These are phyloP conservation scores for Rafetus swinhoei DNA, from an alignment of 2,113 vertebrate species.

Conservation along the genomic window DNA sequence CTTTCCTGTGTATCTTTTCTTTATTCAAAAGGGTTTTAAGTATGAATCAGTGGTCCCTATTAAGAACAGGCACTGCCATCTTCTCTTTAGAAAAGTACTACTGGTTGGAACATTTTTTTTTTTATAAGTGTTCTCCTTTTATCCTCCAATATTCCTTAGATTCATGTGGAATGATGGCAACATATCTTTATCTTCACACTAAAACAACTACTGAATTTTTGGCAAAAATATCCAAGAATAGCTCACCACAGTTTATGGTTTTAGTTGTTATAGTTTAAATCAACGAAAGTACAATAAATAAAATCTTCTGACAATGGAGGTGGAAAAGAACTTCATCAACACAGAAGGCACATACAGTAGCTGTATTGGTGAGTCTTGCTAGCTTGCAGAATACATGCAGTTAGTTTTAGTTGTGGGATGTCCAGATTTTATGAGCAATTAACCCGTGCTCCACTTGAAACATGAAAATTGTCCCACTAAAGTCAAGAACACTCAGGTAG, in stretches of 20 bases:
- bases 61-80: background rate
- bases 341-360: background rate
- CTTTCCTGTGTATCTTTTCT: slow-evolving; percentile 36
- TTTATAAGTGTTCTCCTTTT: background rate
- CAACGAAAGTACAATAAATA: background rate
- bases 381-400: background rate
- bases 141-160: slow-evolving; percentile 1
- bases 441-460: background rate
- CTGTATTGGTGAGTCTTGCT: background rate
- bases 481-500: background rate
- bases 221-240: background rate
- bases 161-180: background rate
- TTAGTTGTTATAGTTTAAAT: background rate
- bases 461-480: background rate
- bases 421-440: background rate
- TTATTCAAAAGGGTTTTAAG: slow-evolving; percentile 15
- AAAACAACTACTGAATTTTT: background rate
- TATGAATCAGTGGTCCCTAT: background rate
- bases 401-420: background rate
- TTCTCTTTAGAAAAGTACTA: slow-evolving; percentile 28
- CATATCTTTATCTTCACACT: background rate
- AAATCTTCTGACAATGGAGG: slow-evolving; percentile 6
- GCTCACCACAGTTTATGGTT: background rate
- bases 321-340: background rate
- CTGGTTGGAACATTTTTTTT: background rate